These are phyloP conservation scores for Zaprionus gabonicus DNA, from an alignment of 1,140 invertebrate genomes.

Conservation along the genomic window DNA sequence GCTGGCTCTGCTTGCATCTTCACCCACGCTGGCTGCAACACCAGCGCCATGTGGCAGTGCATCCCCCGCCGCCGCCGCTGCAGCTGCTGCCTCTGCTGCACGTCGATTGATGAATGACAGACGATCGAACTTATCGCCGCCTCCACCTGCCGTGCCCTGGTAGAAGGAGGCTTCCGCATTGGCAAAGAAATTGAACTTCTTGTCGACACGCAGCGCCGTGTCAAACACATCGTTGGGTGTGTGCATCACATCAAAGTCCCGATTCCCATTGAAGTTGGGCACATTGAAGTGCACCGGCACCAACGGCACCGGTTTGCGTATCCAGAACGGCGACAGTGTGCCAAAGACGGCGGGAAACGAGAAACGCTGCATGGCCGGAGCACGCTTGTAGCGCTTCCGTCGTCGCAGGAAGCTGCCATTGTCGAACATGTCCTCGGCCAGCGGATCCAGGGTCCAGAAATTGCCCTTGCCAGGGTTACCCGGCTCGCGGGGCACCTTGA, in stretches of 20 bases:
- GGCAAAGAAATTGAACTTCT: slow-evolving; percentile 83
- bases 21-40: slow-evolving; percentile 3
- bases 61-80: slow-evolving; percentile 36
- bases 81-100: slow-evolving; percentile 9
- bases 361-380: slow-evolving; percentile 85
- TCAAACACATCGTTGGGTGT: slow-evolving; percentile 75
- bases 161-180: slow-evolving; percentile 76
- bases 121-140: slow-evolving; percentile 74
- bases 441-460: slow-evolving; percentile 99
- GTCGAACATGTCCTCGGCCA: slow-evolving; percentile 99
- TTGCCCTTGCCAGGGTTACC: slow-evolving; percentile 99
- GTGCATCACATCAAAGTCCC: slow-evolving; percentile 81
- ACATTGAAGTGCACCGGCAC: slow-evolving; percentile 84
- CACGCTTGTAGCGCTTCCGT: slow-evolving; percentile 97
- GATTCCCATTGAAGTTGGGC: slow-evolving; percentile 73
- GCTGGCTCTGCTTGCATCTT: slow-evolving; percentile 47
- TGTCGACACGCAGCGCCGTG: slow-evolving; percentile 67
- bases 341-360: slow-evolving; percentile 84
- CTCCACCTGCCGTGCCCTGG: slow-evolving; percentile 44
- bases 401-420: slow-evolving; percentile 98
- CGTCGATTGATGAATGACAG: slow-evolving; percentile 68
- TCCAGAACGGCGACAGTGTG: slow-evolving; percentile 84
- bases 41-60: slow-evolving; percentile 41
- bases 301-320: slow-evolving; percentile 86
- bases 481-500: slow-evolving; percentile 98